phyloP scores from a whole-genome alignment of 30 jellyfish, hydroid and myxozoan species.

The Chironex yamaguchii region DNA sequence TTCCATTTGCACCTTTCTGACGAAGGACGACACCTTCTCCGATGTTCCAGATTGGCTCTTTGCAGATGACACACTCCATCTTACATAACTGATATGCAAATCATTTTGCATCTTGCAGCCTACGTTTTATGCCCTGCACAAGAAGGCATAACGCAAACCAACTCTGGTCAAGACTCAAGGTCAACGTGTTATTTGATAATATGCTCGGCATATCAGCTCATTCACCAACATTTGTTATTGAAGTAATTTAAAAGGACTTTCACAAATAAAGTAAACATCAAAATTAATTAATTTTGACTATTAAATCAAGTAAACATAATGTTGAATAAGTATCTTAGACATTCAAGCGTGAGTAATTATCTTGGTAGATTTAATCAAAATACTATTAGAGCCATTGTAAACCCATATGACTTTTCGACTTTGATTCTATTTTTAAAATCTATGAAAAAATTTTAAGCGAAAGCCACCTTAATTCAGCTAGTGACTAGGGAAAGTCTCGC shows the following conservation, averaged over 20 bases:
- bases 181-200: constrained; percentile 26
- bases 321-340: constrained; percentile 14
- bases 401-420: constrained; percentile 7
- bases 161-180: constrained; percentile 33
- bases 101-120: constrained; percentile 28
- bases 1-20: constrained; percentile 56
- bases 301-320: neutral
- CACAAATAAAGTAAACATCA: constrained; percentile 17
- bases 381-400: neutral
- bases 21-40: constrained; percentile 49
- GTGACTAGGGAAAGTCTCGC: no score
- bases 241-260: constrained; percentile 18
- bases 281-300: no score
- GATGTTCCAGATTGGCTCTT: constrained; percentile 25
- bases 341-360: constrained; percentile 11
- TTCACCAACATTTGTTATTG: constrained; percentile 37
- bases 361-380: constrained; percentile 9
- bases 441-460: constrained; percentile 8
- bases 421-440: constrained; percentile 18
- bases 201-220: constrained; percentile 34
- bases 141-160: constrained; percentile 33
- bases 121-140: constrained; percentile 31
- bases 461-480: constrained; percentile 24
- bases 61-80: constrained; percentile 54
- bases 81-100: constrained; percentile 26